Percentiles rank a stretch among this genome's conserved stretches.
Evolutionary conservation across 2,888 invertebrate species (phyloP).

Genomic region (Caenorhabditis panamensis): DNA sequence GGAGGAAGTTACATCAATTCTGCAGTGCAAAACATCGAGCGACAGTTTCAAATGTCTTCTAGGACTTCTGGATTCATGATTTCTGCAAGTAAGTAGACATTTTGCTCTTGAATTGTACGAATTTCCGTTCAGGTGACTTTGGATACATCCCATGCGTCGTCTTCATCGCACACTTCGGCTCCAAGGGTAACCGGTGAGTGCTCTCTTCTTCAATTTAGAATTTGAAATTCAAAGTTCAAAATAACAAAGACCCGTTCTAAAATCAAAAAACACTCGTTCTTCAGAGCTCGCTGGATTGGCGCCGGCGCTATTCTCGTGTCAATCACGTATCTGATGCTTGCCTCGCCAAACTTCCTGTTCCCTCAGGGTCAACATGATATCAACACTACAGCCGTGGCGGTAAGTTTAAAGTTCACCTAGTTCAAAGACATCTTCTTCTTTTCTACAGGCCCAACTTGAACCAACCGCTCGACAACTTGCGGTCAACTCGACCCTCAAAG

Average conservation of each 20-base stretch:
- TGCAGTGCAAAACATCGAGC: slow-evolving; percentile 80
- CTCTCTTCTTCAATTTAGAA: neutral
- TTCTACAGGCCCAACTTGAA: slow-evolving; percentile 61
- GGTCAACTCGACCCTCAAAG: slow-evolving; percentile 62
- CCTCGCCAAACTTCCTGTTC: slow-evolving; percentile 79
- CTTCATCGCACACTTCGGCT: slow-evolving; percentile 79
- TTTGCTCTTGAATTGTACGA: neutral
- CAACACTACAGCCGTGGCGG: slow-evolving; percentile 74
- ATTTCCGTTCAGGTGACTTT: slow-evolving; percentile 79
- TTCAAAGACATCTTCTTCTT: neutral
- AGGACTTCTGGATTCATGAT: slow-evolving; percentile 79
- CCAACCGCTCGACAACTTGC: slow-evolving; percentile 59
- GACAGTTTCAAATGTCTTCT: slow-evolving; percentile 80
- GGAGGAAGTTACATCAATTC: slow-evolving; percentile 79
- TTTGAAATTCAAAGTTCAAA: neutral
- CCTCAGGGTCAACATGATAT: slow-evolving; percentile 70
- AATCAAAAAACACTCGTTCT: neutral
- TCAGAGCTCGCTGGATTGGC: slow-evolving; percentile 77
- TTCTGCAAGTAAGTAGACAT: slow-evolving; percentile 74
- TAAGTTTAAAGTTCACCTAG: slow-evolving; percentile 13
- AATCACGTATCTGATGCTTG: slow-evolving; percentile 76
- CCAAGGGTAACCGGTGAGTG: slow-evolving; percentile 73
- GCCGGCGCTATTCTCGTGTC: slow-evolving; percentile 80
- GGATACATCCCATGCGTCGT: slow-evolving; percentile 80
- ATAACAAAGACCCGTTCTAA: neutral